A percentile compares a stretch with the other conserved stretches of the same genome.
Conservation (phyloP, 2,113 vertebrate genomes). For the Aspiorhynchus laticeps region DNA sequence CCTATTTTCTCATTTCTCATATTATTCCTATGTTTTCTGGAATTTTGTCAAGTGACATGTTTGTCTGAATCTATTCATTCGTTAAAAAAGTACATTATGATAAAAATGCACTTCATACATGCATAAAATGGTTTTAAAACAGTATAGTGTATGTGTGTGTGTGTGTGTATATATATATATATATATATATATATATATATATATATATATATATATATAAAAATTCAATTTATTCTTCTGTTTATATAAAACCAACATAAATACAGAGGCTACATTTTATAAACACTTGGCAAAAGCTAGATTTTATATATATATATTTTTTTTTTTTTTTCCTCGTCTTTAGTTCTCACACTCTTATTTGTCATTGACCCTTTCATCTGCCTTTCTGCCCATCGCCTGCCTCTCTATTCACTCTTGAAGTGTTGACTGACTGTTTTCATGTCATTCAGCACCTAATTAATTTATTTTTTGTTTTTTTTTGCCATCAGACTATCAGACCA, state of each 20-base stretch:
- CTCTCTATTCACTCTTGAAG: neutral
- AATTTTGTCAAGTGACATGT: neutral
- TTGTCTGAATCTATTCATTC: too few relatives aligned
- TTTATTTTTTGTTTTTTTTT: slow-evolving; percentile 48
- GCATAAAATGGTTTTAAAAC: too few relatives aligned
- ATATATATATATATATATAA: too few relatives aligned
- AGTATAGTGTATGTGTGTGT: too few relatives aligned
- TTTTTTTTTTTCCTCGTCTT: neutral
- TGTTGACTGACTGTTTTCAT: slow-evolving; percentile 9
- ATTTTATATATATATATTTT: neutral
- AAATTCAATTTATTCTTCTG: too few relatives aligned
- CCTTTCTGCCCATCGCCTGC: neutral
- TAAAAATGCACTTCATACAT: too few relatives aligned
- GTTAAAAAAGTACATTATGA: too few relatives aligned
- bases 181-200: too few relatives aligned
- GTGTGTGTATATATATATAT: too few relatives aligned
- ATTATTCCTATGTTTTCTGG: neutral
- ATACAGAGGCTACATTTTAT: neutral
- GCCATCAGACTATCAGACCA: slow-evolving; percentile 30
- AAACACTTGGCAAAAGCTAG: neutral
- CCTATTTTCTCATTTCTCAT: too few relatives aligned
- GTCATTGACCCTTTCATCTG: neutral
- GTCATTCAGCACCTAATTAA: slow-evolving; percentile 36
- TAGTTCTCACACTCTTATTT: neutral
- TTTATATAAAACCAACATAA: neutral